Evolutionary conservation across 2,888 invertebrate genomes (phyloP), one percentile per base, ranked within the genome.

Genomic region (Orchesella flavescens): DNA sequence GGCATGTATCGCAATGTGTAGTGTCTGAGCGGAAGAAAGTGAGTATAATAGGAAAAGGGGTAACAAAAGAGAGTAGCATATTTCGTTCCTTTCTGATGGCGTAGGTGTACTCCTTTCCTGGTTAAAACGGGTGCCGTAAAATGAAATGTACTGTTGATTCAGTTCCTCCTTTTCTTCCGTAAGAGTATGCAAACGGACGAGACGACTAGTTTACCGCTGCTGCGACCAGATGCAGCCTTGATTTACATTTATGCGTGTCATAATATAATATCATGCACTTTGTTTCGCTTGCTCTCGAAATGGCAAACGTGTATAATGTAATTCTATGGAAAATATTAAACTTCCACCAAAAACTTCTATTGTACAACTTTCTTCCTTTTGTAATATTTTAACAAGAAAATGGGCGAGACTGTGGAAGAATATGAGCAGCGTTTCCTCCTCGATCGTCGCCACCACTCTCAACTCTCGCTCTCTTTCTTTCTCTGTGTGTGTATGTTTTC

Each of bases 171-270:
- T 34, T n/a, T 19, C 19, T 2, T 34, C 53, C 15, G 23, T 24
- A 44, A 10, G 43, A 44, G 5, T 65, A 34, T 34, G 34, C 34
- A 34, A 34, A 34, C n/a, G n/a, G n/a, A n/a, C n/a, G 34, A 2
- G 34, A 34, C 34, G 34, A 34, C 34, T 65, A 65, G 17, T 43
- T 43, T 44, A 43, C 44, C 13, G 43, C n/a, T 65, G 65, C 12
- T 24, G 66, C 53, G 53, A 81, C 76, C 77, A 83, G 83, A 83
- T 76, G 72, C 83, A 83, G 72, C 72, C 69, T 63, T 83, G 83
- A 83, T 83, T 83, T 83, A 83, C 83, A 83, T 83, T 83, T 77
- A 83, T 83, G 83, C 72, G 66, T 72, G 83, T 73, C 76, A 73
- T 83, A 69, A 72, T 76, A 74, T 81, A 81, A 74, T 80, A 69